Evolutionary conservation across 2,113 vertebrate species (phyloP).

Genomic region (Antechinus stuartii): DNA sequence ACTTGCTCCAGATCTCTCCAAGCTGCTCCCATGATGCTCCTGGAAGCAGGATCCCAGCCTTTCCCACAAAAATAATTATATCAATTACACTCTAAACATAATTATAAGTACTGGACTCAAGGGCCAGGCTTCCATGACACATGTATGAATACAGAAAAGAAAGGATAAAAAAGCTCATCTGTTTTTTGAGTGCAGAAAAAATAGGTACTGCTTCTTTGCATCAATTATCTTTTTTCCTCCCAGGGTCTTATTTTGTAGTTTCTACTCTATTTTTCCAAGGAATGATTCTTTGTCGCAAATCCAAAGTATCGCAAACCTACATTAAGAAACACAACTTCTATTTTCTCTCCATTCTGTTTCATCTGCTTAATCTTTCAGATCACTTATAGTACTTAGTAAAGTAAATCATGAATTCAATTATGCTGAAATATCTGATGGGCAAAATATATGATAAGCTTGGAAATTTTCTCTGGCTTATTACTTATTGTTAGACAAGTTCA

Average conservation of each 20-base stretch:
- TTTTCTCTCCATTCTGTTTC: background rate
- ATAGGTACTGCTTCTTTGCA: background rate
- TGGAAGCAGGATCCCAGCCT: too few relatives aligned
- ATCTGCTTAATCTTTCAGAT: conserved; percentile 48
- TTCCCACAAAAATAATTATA: background rate
- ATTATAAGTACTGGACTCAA: background rate
- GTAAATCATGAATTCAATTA: conserved; percentile 58
- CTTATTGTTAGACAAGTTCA: conserved; percentile 32
- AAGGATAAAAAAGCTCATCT: background rate
- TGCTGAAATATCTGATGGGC: conserved; percentile 39
- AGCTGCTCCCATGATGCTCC: too few relatives aligned
- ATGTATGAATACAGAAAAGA: background rate
- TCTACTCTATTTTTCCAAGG: too few relatives aligned
- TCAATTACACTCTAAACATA: background rate
- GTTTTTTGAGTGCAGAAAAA: background rate
- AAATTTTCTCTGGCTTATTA: conserved; percentile 54
- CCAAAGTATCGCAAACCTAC: background rate
- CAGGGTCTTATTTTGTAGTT: background rate
- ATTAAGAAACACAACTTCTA: conserved; percentile 15
- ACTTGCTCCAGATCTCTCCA: too few relatives aligned
- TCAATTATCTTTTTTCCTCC: background rate
- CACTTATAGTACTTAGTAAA: background rate
- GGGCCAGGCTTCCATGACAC: background rate
- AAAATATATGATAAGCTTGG: conserved; percentile 46
- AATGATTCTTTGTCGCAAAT: too few relatives aligned